Evolutionary conservation across 2,113 vertebrate species (phyloP).

Genomic region (Leptobrachium leishanense): DNA sequence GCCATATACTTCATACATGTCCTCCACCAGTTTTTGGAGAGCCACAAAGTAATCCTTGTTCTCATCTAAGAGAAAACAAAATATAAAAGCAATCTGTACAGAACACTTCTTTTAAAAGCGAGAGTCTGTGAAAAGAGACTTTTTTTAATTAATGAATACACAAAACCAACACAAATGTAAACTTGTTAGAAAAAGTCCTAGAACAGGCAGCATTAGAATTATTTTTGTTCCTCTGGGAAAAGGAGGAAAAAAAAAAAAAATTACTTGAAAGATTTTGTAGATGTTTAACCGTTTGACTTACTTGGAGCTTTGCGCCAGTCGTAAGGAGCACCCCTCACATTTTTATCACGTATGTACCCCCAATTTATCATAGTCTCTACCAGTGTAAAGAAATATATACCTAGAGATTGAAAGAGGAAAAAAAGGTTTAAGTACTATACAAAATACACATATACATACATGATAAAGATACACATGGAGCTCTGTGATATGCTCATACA

Average conservation of each 20-base stretch:
- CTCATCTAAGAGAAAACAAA: conserved; percentile 75
- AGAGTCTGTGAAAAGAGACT: no score
- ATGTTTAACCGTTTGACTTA: conserved; percentile 60
- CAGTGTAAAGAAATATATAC: conserved; percentile 91
- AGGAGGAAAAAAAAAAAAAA: neutral
- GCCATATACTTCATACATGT: conserved; percentile 80
- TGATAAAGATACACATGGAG: no score
- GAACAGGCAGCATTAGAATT: no score
- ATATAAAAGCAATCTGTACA: no score
- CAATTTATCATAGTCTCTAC: conserved; percentile 85
- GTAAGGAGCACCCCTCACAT: conserved; percentile 91
- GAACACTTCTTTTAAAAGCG: no score
- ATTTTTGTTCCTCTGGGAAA: no score
- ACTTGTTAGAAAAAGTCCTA: no score
- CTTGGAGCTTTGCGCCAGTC: conserved; percentile 97
- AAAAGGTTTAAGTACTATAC: no score
- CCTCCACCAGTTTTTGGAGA: conserved; percentile 88
- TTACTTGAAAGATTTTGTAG: neutral
- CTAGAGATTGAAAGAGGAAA: conserved; percentile 57
- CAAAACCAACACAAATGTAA: no score
- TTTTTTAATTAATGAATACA: no score
- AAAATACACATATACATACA: no score
- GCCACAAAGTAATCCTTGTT: conserved; percentile 85
- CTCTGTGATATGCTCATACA: no score
- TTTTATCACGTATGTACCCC: conserved; percentile 86